phyloP scores from a whole-genome alignment of 2,797 vertebrate species.

The Aeoliscus strigatus region DNA sequence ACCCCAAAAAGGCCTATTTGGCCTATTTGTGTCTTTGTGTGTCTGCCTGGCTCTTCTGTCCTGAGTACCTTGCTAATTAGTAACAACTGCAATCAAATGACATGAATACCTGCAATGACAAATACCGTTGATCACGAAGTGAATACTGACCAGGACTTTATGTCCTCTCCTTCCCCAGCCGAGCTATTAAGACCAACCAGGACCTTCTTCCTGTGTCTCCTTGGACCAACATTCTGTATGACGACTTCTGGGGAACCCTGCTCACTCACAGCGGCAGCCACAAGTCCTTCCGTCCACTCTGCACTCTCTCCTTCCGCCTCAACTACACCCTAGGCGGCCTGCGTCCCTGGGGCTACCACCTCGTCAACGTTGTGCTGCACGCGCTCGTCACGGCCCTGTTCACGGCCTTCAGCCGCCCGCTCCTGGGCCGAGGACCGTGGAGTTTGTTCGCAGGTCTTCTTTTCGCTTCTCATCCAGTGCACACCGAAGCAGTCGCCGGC shows the following conservation, averaged over 20 bases:
- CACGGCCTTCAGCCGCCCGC: constrained; percentile 83
- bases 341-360: constrained; percentile 94
- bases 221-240: constrained; percentile 93
- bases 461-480: constrained; percentile 87
- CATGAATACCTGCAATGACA: too few relatives aligned
- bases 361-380: constrained; percentile 87
- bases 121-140: too few relatives aligned
- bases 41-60: too few relatives aligned
- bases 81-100: too few relatives aligned
- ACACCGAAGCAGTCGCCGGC: constrained; percentile 89
- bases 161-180: constrained; percentile 69
- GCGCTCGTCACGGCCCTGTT: constrained; percentile 87
- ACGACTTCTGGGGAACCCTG: constrained; percentile 98
- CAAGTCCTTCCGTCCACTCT: constrained; percentile 96
- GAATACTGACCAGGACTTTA: too few relatives aligned
- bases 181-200: constrained; percentile 98
- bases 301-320: constrained; percentile 95
- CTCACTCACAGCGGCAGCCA: constrained; percentile 98
- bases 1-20: too few relatives aligned
- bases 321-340: constrained; percentile 88
- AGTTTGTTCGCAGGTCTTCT: constrained; percentile 85
- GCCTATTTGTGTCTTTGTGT: too few relatives aligned
- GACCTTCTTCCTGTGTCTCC: constrained; percentile 95
- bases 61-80: too few relatives aligned
- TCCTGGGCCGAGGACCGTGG: constrained; percentile 88